Conservation (phyloP, 2,888 invertebrate species). For the Melolontha melolontha region DNA sequence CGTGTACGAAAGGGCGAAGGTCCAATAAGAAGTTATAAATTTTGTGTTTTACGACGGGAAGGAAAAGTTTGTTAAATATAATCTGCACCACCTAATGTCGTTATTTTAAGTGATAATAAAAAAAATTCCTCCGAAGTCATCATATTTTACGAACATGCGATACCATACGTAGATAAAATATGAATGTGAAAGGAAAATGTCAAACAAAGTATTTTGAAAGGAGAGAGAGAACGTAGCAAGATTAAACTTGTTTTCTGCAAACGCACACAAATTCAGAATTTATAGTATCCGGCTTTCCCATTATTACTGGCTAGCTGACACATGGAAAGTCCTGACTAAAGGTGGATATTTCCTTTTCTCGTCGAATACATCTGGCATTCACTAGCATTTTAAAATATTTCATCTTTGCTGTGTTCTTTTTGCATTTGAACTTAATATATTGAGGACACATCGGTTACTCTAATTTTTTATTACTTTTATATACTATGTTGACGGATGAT, state of each 20-base stretch:
- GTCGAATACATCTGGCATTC: conserved; percentile 57
- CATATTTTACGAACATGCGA: conserved; percentile 23
- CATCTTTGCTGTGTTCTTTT: conserved; percentile 44
- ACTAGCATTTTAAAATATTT: conserved; percentile 54
- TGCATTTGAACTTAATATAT: conserved; percentile 27
- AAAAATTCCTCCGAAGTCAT: conserved; percentile 28
- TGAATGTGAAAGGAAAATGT: conserved; percentile 25
- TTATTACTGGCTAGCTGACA: conserved; percentile 49
- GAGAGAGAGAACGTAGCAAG: conserved; percentile 29
- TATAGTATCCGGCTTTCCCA: conserved; percentile 51
- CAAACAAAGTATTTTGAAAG: conserved; percentile 20
- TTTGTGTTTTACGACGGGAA: conserved; percentile 17
- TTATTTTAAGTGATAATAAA: conserved; percentile 30
- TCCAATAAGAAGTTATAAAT: conserved; percentile 35
- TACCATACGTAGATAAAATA: conserved; percentile 30
- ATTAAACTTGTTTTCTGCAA: conserved; percentile 48
- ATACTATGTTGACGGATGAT: too few species aligned
- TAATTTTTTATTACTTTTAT: too few species aligned
- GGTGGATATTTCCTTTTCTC: conserved; percentile 54
- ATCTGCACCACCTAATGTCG: conserved; percentile 14
- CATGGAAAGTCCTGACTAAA: conserved; percentile 44
- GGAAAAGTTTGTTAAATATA: conserved; percentile 29
- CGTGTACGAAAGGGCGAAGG: conserved; percentile 21
- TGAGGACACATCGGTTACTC: not conserved
- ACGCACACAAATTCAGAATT: conserved; percentile 49